Percentiles rank a stretch among this genome's conserved stretches.
phyloP scores from a whole-genome alignment of 2,113 vertebrate species.

The Hydrolagus affinis region DNA sequence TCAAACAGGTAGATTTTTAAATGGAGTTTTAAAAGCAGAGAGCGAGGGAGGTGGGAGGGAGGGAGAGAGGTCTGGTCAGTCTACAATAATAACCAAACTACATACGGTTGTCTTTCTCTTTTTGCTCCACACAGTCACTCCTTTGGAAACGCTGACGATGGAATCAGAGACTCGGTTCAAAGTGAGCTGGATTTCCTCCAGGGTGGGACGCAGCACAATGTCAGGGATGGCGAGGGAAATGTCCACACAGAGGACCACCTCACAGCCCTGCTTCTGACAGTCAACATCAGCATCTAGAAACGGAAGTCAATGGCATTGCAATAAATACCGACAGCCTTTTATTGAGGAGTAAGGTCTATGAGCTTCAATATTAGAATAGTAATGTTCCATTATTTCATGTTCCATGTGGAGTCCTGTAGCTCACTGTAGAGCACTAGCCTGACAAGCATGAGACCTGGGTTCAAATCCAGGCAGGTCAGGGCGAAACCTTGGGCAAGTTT shows the following conservation, averaged over 20 bases:
- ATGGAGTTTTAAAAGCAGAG: no score
- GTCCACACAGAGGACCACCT: not conserved
- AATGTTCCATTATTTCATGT: no score
- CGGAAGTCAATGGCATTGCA: not conserved
- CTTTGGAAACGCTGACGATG: constrained; percentile 17
- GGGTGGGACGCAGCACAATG: not conserved
- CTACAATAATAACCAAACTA: not conserved
- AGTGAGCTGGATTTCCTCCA: constrained; percentile 1
- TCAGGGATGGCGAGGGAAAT: constrained; percentile 19
- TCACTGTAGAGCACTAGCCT: no score
- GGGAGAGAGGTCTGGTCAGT: no score
- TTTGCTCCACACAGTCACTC: constrained; percentile 11
- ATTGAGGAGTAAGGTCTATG: not conserved
- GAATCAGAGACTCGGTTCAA: constrained; percentile 13
- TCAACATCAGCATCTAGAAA: not conserved
- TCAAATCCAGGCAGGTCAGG: no score
- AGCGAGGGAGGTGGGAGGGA: no score
- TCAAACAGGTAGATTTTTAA: no score
- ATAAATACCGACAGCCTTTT: no score
- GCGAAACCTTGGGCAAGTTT: no score
- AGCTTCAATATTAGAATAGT: not conserved
- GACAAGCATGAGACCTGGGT: no score
- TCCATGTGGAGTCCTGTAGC: no score
- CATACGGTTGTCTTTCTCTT: constrained; percentile 17
- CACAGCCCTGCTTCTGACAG: not conserved